phyloP scores from a whole-genome alignment of 2,113 vertebrate species.

The Alligator sinensis region DNA sequence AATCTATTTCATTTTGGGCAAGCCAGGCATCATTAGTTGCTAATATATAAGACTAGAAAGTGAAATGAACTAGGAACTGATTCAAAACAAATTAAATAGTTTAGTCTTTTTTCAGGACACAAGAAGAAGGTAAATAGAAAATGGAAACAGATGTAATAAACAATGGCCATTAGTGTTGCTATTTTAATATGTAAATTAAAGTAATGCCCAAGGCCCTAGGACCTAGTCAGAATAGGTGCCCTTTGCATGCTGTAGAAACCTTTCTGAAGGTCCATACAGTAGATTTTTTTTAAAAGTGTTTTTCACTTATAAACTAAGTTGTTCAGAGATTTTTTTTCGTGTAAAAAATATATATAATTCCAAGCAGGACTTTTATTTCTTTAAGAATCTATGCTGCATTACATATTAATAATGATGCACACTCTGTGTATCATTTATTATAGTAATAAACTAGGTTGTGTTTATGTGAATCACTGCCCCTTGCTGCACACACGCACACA shows the following conservation, averaged over 20 bases:
- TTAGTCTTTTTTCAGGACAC: neutral
- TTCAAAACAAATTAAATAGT: neutral
- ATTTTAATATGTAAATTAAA: neutral
- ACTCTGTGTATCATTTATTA: neutral
- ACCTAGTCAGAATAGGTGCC: neutral
- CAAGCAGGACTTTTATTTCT: neutral
- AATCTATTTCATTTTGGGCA: neutral
- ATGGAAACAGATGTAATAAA: neutral
- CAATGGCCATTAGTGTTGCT: neutral
- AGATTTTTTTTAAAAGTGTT: neutral
- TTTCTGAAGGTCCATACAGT: neutral
- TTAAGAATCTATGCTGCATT: neutral
- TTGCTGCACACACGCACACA: neutral
- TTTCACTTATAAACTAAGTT: neutral
- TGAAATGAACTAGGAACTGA: neutral
- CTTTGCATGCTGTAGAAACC: neutral
- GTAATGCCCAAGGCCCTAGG: neutral
- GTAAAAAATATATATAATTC: neutral
- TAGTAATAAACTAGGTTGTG: neutral
- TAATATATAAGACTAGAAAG: neutral
- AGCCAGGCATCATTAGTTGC: neutral
- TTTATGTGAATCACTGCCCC: neutral
- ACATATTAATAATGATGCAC: slow-evolving; percentile 2
- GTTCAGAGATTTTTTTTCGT: neutral
- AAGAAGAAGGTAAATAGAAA: neutral